Evolutionary conservation across 2,888 invertebrate species (phyloP), one percentile per base, ranked within the genome.

Genomic region (Eustalomyia histrio): DNA sequence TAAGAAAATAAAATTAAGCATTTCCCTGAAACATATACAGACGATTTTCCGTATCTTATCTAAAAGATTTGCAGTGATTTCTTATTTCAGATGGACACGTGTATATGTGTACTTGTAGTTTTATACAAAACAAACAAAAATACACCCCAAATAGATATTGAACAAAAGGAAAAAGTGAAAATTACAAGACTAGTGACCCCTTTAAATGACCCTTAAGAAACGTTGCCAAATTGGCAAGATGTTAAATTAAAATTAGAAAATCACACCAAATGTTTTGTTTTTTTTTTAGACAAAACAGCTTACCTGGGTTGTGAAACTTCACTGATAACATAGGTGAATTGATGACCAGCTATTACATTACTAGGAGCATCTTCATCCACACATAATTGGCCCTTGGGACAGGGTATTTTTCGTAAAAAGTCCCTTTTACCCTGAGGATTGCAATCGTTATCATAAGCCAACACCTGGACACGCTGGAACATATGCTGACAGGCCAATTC

Each of bases 311-410:
- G 96, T 84, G 94, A 94, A 79, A 95, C 94, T 90, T 98, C 96
- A 88, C 96, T 94, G 80, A 99, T 95, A 81, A 95, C 95, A 91
- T 97, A 98, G 0, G 99, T 99, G 90, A 99, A 97, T 91, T 99
- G 99, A 90, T 95, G 94, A 63, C 94, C 95, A 85, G 94, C 94
- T 12, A 99, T 93, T 2, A 99, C 97, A 92, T 96, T 96, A 90
- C 93, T 93, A 24, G 96, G 94, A 76, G 94, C 93, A 90, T 96
- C 97, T 90, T 97, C 98, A 91, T 98, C 98, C 50, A 92, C 89
- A 90, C 99, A 99, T 1, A 98, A 89, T 83, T 93, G 90, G 29
- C 93, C 94, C 85, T 92, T 92, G 0, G 94, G 92, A 89, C 98
- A 99, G 0, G 99, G 99, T 78, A 99, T 94, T 87, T 94, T 93